Base-by-base conservation (phyloP, 1,140 invertebrate genomes). In the Papilio helenus region DNA sequence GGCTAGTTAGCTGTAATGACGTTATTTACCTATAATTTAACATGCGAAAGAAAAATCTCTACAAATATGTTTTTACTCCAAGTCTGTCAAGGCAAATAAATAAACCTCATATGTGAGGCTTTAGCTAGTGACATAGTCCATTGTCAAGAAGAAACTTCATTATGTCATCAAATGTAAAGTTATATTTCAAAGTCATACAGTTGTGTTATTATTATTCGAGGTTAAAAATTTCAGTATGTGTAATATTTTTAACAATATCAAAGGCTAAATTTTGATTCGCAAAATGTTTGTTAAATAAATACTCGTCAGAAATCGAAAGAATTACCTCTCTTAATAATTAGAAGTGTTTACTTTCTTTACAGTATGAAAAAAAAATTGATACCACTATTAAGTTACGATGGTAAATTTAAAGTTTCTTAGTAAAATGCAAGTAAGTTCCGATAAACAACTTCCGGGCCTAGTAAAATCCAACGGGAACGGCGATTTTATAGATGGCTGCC, bases 151-250 rank as follows among this genome's bases (percentile, higher is more conserved):
- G 61, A 29, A 68, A 68, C 61, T 29, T 68, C 26, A 68, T 3
- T 29, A 68, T 68, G 61, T 68, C 61, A 68, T 68, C 23, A 29
- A 68, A 29, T 29, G 14, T 68, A 68, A 68, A 68, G 61, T 34
- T 29, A 7, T 34, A 68, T 68, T 68, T 68, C 3, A 68, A 68
- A 68, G 61, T 68, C 61, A 68, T 68, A 68, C 61, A 68, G 23
- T 68, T 29, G 61, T 29, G 46, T 49, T 49, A 61, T 61, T 61
- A 68, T 65, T 65, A 34, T 68, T 68, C 61, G 61, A 68, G 61
- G 23, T 34, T 68, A 68, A 68, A 61, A 68, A 68, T 68, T 68
- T 68, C 61, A 68, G 61, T 68, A 68, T 68, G 61, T 68, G 61
- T 68, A 29, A 23, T 68, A 68, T 34, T 29, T 34, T 18, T 16